A percentile compares a stretch with the other conserved stretches of the same genome.
Conservation (phyloP, 1,140 invertebrate species). For the Panagrolaimus sp. region DNA sequence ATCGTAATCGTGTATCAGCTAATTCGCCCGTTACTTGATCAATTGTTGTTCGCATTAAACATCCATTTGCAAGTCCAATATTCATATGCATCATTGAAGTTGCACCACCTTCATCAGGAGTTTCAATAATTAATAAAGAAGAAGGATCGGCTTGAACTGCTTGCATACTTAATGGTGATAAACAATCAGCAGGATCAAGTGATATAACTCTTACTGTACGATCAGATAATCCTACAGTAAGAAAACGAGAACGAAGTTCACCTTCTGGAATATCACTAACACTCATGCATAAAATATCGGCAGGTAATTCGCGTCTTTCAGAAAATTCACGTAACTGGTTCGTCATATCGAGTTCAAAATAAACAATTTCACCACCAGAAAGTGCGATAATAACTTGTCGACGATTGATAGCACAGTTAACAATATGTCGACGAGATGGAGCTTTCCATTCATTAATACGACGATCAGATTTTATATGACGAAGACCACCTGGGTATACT, state of each 20-base stretch:
- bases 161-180: constrained; percentile 71
- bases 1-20: constrained; percentile 89
- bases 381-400: constrained; percentile 95
- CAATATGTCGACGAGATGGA: constrained; percentile 89
- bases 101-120: constrained; percentile 62
- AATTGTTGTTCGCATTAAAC: constrained; percentile 83
- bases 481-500: constrained; percentile 95
- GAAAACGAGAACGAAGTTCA: constrained; percentile 88
- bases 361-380: constrained; percentile 88
- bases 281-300: constrained; percentile 97
- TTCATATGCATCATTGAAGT: constrained; percentile 78
- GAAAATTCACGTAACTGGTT: constrained; percentile 97
- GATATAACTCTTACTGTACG: constrained; percentile 96
- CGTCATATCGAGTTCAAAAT: constrained; percentile 98
- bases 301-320: constrained; percentile 88
- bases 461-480: constrained; percentile 93
- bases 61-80: constrained; percentile 95
- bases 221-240: constrained; percentile 90
- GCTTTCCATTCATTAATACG: constrained; percentile 98
- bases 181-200: constrained; percentile 70
- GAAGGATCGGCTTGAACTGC: constrained; percentile 90
- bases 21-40: constrained; percentile 94
- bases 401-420: constrained; percentile 96
- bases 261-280: constrained; percentile 86
- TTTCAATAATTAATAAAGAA: constrained; percentile 91